Evolutionary conservation across 1,140 invertebrate species (phyloP).

Genomic region (Drosophila quadrilineata): DNA sequence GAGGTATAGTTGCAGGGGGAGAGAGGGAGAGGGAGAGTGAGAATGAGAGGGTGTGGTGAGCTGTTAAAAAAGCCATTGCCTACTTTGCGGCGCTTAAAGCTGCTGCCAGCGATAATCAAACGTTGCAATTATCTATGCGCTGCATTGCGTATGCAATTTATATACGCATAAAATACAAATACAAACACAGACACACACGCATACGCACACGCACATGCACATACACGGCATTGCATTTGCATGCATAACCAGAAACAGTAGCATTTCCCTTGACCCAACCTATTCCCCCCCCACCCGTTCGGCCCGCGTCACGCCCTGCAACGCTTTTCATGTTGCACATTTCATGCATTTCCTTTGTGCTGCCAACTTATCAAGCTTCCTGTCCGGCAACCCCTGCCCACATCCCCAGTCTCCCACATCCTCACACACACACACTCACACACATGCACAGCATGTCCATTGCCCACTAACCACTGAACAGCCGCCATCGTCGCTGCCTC

Average conservation of each 20-base stretch:
- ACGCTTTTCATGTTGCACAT: slow-evolving; percentile 61
- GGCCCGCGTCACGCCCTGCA: background rate
- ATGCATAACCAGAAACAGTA: slow-evolving; percentile 25
- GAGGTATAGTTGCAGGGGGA: background rate
- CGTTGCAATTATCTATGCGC: slow-evolving; percentile 53
- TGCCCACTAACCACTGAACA: slow-evolving; percentile 11
- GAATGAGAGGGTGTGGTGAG: slow-evolving; percentile 12
- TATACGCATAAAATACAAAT: slow-evolving; percentile 20
- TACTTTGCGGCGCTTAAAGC: slow-evolving; percentile 58
- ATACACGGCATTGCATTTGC: slow-evolving; percentile 26
- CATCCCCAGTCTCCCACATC: background rate
- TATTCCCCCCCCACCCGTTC: background rate
- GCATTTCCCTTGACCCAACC: slow-evolving; percentile 18
- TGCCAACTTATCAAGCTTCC: slow-evolving; percentile 75
- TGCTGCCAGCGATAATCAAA: slow-evolving; percentile 47
- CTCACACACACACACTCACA: background rate
- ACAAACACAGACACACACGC: slow-evolving; percentile 4
- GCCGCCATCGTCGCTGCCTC: background rate
- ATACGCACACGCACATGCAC: background rate
- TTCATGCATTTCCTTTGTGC: slow-evolving; percentile 78
- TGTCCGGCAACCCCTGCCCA: slow-evolving; percentile 49
- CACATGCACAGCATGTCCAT: background rate
- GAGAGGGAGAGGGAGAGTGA: no score
- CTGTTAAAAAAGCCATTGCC: slow-evolving; percentile 45
- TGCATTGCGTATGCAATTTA: slow-evolving; percentile 40